phyloP scores from a whole-genome alignment of 1,140 invertebrate genomes.

The Leptopilina clavipes region DNA sequence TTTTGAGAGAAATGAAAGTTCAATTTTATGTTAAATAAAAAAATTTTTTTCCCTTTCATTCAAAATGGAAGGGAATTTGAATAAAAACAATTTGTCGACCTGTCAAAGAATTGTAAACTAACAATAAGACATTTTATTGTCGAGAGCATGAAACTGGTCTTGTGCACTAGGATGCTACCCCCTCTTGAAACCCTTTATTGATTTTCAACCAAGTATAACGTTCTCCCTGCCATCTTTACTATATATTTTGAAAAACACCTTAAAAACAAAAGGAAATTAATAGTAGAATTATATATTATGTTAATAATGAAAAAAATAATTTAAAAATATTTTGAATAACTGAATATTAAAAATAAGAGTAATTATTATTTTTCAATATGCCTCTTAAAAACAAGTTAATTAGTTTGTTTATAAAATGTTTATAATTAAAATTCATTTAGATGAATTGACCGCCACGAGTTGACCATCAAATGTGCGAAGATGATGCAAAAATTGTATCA shows the following conservation, averaged over 20 bases:
- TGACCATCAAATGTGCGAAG: too few species aligned
- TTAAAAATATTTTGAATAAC: too few species aligned
- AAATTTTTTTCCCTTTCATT: slow-evolving; percentile 7
- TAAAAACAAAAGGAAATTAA: neutral
- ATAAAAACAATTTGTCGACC: slow-evolving; percentile 2
- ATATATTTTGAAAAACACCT: slow-evolving; percentile 41
- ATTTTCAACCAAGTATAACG: slow-evolving; percentile 53
- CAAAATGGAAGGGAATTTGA: slow-evolving; percentile 39
- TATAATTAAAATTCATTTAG: too few species aligned
- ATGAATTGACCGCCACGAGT: too few species aligned
- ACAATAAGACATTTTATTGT: slow-evolving; percentile 61
- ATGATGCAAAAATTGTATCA: too few species aligned
- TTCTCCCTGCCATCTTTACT: slow-evolving; percentile 66
- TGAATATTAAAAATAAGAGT: too few species aligned
- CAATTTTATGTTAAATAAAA: neutral
- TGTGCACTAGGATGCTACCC: slow-evolving; percentile 62
- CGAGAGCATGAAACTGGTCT: slow-evolving; percentile 58
- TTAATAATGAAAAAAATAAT: neutral
- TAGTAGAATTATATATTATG: slow-evolving; percentile 16
- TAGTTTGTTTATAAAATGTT: too few species aligned
- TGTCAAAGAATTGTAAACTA: slow-evolving; percentile 50
- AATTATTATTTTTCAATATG: too few species aligned
- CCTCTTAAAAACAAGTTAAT: too few species aligned
- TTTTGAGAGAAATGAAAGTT: neutral
- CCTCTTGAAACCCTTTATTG: slow-evolving; percentile 61